Evolutionary conservation across 2,888 invertebrate species (phyloP).

Genomic region (Lochmaea capreae): DNA sequence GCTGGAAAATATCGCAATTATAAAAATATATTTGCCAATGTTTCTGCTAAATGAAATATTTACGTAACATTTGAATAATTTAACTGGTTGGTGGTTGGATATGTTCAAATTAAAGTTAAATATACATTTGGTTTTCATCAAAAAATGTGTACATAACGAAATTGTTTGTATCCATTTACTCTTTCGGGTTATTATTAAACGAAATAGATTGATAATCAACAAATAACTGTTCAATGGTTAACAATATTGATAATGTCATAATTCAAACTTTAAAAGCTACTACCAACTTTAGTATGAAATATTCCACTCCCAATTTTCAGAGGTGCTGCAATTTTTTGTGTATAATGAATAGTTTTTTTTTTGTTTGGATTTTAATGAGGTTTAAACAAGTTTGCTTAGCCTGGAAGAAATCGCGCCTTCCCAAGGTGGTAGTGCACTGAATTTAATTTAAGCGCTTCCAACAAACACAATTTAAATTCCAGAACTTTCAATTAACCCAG

Average conservation of each 20-base stretch:
- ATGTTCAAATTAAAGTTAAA: not conserved
- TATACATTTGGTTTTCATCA: not conserved
- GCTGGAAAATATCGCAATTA: no score
- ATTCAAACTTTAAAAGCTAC: no score
- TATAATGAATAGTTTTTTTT: no score
- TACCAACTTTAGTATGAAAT: no score
- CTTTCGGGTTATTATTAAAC: no score
- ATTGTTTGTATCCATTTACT: not conserved
- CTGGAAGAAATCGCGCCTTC: not conserved
- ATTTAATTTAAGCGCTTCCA: constrained; percentile 1
- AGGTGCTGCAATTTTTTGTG: no score
- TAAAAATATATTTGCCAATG: not conserved
- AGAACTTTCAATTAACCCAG: constrained; percentile 14
- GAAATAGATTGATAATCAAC: no score
- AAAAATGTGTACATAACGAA: not conserved
- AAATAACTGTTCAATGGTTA: no score
- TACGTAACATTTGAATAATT: not conserved
- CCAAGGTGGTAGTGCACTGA: not conserved
- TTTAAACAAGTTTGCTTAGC: not conserved
- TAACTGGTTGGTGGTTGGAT: not conserved
- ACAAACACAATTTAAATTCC: constrained; percentile 11
- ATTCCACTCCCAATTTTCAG: no score
- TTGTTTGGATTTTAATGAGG: not conserved
- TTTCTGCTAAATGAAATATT: not conserved
- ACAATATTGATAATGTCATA: no score